These are phyloP conservation scores for Manacus vitellinus DNA, from an alignment of 2,113 vertebrate species.

Conservation along the genomic window DNA sequence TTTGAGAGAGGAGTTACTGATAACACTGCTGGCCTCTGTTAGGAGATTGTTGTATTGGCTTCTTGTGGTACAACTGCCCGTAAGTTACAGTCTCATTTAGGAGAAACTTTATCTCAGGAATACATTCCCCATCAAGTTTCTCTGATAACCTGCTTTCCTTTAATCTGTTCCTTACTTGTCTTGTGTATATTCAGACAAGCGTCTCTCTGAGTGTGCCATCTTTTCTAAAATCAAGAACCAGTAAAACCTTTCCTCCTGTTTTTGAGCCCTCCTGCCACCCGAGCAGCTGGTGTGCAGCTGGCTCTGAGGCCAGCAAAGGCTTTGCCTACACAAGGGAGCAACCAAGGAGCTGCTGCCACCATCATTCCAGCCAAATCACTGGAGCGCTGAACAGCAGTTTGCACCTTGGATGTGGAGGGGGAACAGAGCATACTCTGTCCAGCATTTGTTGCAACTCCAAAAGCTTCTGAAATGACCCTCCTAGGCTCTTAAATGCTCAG, in stretches of 20 bases:
- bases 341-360: not conserved
- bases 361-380: not conserved
- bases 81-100: not conserved
- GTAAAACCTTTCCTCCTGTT: not conserved
- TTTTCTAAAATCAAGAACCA: not conserved
- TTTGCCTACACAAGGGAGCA: not conserved
- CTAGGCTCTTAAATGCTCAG: not conserved
- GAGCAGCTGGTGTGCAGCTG: rapidly evolving
- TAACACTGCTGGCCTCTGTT: not conserved
- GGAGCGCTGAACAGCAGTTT: not conserved
- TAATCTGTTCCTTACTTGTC: not conserved
- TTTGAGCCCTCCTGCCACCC: not conserved
- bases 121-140: not conserved
- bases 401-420: not conserved
- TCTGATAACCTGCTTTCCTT: not conserved
- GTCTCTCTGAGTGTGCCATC: not conserved
- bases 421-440: not conserved
- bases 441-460: not conserved
- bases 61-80: not conserved
- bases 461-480: not conserved
- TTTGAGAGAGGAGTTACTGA: not conserved
- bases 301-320: not conserved
- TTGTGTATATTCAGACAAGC: not conserved
- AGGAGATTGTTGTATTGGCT: not conserved
- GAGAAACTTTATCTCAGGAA: not conserved